phyloP scores from a whole-genome alignment of 64 coral and sea anemone species.

The Astreopora myriophthalma region DNA sequence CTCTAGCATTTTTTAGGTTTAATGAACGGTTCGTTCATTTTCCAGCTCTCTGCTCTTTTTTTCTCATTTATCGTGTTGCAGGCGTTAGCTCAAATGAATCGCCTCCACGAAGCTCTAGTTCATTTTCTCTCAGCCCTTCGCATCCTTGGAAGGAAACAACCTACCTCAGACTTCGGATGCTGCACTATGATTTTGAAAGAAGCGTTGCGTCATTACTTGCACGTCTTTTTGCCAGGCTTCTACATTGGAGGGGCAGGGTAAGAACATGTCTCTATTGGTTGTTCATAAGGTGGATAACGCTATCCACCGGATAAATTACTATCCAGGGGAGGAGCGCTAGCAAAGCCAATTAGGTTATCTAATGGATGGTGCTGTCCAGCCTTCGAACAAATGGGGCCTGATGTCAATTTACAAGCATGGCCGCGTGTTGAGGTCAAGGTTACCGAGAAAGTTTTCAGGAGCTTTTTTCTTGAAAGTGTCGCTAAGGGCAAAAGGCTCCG shows the following conservation, averaged over 20 bases:
- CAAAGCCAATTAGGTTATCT: too few species aligned
- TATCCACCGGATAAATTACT: too few species aligned
- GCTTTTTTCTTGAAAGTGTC: too few species aligned
- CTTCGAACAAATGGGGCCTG: too few species aligned
- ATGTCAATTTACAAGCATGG: too few species aligned
- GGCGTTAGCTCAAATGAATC: slow-evolving; percentile 96
- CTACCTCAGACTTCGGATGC: slow-evolving; percentile 56
- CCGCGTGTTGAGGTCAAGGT: too few species aligned
- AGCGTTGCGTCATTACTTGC: slow-evolving; percentile 75
- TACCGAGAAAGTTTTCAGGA: too few species aligned
- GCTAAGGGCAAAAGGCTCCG: too few species aligned
- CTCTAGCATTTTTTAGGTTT: too few species aligned
- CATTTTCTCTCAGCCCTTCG: slow-evolving; percentile 69
- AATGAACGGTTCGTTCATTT: neutral
- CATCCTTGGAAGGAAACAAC: slow-evolving; percentile 77
- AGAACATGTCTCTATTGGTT: neutral
- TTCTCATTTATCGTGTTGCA: neutral
- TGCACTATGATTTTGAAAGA: slow-evolving; percentile 72
- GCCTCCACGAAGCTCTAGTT: slow-evolving; percentile 75
- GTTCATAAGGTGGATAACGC: too few species aligned
- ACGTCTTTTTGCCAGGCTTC: slow-evolving; percentile 62
- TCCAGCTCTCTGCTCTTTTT: neutral
- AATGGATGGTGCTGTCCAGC: too few species aligned
- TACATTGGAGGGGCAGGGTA: slow-evolving; percentile 86
- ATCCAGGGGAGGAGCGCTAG: too few species aligned